Percentiles rank a stretch among this genome's conserved stretches.
Evolutionary conservation across 2,888 invertebrate genomes (phyloP).

Genomic region (Junonia oenone): DNA sequence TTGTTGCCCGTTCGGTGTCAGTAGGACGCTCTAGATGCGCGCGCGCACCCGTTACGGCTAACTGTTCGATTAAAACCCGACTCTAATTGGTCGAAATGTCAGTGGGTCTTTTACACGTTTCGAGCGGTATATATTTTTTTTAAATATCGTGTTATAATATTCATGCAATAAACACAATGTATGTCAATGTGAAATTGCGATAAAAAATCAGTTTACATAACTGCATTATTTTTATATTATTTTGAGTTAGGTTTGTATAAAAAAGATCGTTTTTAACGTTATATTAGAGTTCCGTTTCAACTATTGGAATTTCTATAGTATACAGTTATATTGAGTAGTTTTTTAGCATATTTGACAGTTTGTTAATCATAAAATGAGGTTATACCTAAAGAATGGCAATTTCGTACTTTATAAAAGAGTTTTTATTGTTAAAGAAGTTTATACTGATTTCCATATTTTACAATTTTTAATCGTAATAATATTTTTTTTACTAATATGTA

Average conservation of each 20-base stretch:
- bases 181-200: neutral
- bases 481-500: neutral
- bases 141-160: neutral
- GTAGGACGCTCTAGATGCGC: slow-evolving; percentile 68
- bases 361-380: slow-evolving; percentile 1
- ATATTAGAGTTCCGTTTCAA: slow-evolving; percentile 3
- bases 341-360: slow-evolving; percentile 9
- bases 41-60: slow-evolving; percentile 64
- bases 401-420: neutral
- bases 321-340: slow-evolving; percentile 15
- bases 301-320: slow-evolving; percentile 1
- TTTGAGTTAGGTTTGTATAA: neutral
- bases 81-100: slow-evolving; percentile 45
- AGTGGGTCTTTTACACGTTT: slow-evolving; percentile 32
- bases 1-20: slow-evolving; percentile 57
- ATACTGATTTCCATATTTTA: too few relatives aligned
- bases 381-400: neutral
- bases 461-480: neutral
- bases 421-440: too few relatives aligned
- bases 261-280: neutral
- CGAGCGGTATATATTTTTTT: neutral
- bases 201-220: neutral
- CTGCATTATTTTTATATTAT: neutral
- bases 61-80: slow-evolving; percentile 60
- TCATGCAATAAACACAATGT: neutral